These are phyloP conservation scores for Platorchestia sp. DNA, from an alignment of 1,140 invertebrate species.

Conservation along the genomic window DNA sequence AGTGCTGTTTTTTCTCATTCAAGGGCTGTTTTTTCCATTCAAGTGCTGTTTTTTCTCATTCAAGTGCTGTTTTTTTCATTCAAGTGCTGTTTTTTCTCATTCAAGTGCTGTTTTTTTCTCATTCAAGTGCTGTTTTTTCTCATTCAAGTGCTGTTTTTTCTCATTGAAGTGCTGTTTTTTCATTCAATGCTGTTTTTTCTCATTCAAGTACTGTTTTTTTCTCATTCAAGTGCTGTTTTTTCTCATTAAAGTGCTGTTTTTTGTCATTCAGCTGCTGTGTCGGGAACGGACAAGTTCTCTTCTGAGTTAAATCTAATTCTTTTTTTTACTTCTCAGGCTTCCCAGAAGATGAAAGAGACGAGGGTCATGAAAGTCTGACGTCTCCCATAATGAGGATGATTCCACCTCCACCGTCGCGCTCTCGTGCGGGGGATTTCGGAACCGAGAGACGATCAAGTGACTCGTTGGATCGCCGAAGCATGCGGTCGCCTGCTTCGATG, in stretches of 20 bases:
- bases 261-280: neutral
- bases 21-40: too few species aligned
- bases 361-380: neutral
- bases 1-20: too few species aligned
- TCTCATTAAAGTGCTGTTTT: neutral
- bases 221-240: too few species aligned
- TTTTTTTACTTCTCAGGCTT: neutral
- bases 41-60: too few species aligned
- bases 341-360: neutral
- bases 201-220: too few species aligned
- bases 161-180: too few species aligned
- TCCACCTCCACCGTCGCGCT: neutral
- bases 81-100: too few species aligned
- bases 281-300: neutral
- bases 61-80: too few species aligned
- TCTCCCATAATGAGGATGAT: neutral
- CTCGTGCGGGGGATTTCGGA: neutral
- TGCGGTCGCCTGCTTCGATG: neutral
- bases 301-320: neutral
- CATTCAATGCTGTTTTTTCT: too few species aligned
- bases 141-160: too few species aligned
- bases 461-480: neutral
- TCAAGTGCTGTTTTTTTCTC: too few species aligned
- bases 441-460: neutral
- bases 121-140: too few species aligned